Evolutionary conservation across 2,113 vertebrate genomes (phyloP).

Genomic region (Microtus ochrogaster): DNA sequence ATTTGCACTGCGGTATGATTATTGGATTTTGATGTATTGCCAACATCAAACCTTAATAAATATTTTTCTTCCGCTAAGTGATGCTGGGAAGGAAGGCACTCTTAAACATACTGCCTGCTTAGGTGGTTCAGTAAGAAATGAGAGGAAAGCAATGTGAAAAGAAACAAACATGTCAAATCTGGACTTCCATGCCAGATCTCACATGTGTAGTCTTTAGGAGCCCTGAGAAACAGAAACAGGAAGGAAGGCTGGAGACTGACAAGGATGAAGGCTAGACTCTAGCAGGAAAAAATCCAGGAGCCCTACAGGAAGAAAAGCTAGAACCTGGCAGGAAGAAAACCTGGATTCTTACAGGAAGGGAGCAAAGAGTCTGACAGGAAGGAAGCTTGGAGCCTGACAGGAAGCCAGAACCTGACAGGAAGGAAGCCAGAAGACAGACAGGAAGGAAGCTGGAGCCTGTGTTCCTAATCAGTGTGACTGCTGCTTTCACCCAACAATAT

Average conservation of each 20-base stretch:
- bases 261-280: background rate
- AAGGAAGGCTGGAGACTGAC: background rate
- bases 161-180: background rate
- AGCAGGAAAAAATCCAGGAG: background rate
- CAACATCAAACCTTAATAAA: slow-evolving; percentile 78
- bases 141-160: slow-evolving; percentile 33
- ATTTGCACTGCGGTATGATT: slow-evolving; percentile 61
- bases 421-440: background rate
- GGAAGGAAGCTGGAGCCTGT: background rate
- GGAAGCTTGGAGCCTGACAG: background rate
- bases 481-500: background rate
- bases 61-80: slow-evolving; percentile 75
- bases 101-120: slow-evolving; percentile 51
- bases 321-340: background rate
- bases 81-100: slow-evolving; percentile 70
- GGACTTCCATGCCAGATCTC: background rate
- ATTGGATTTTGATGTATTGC: slow-evolving; percentile 82
- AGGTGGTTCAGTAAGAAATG: slow-evolving; percentile 60
- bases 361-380: background rate
- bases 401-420: background rate
- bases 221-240: background rate
- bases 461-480: background rate
- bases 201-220: background rate
- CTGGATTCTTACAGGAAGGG: background rate
- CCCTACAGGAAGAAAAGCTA: background rate